A percentile compares a stretch with the other conserved stretches of the same genome.
Evolutionary conservation across 1,140 invertebrate species (phyloP).

Genomic region (Trichomalopsis sarcophagae): DNA sequence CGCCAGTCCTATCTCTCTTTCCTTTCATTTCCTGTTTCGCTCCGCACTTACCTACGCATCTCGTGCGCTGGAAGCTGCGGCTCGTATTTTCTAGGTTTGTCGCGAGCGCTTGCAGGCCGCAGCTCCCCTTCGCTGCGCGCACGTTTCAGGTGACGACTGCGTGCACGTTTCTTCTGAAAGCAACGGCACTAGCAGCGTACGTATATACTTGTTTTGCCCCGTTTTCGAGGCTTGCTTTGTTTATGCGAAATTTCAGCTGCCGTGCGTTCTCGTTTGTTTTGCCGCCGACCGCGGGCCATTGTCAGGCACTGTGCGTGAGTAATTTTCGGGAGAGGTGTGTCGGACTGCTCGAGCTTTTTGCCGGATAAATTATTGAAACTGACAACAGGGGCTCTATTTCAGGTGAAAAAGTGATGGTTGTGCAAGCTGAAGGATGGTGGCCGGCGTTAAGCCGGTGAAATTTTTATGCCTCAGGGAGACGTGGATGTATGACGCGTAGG

Average conservation of each 20-base stretch:
- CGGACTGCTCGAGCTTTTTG: no score
- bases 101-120: neutral
- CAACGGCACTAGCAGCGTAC: neutral
- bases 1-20: constrained; percentile 29
- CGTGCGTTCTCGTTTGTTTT: no score
- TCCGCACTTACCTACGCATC: neutral
- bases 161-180: neutral
- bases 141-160: neutral
- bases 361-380: no score
- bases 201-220: neutral
- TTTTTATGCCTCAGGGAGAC: neutral
- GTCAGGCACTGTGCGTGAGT: no score
- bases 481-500: neutral
- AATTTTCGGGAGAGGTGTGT: no score
- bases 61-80: neutral
- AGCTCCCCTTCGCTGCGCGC: neutral
- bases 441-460: neutral
- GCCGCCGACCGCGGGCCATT: neutral
- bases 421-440: neutral
- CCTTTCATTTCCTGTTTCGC: constrained; percentile 9
- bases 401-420: neutral
- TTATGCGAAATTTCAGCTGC: no score
- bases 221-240: neutral
- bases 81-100: constrained; percentile 19
- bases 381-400: neutral